These are phyloP conservation scores for Urophycis tenuis DNA, from an alignment of 2,797 vertebrate species.

Conservation along the genomic window DNA sequence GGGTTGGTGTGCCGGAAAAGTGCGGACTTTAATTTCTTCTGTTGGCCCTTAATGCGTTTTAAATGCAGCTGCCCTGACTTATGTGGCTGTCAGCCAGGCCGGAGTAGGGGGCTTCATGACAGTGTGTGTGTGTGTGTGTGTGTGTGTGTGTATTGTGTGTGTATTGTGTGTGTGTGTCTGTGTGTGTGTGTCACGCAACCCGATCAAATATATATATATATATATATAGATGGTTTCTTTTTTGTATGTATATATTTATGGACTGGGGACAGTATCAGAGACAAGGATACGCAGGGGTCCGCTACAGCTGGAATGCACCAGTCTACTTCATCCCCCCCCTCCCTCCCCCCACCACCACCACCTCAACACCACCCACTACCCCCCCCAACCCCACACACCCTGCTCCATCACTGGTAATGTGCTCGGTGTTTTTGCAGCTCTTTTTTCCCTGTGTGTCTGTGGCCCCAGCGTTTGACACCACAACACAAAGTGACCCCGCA, in stretches of 20 bases:
- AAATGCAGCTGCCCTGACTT: slow-evolving; percentile 73
- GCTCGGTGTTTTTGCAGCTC: not conserved
- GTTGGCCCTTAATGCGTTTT: slow-evolving; percentile 73
- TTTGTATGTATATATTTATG: not conserved
- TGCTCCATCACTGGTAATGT: not conserved
- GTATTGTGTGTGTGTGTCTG: not conserved
- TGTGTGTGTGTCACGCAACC: not conserved
- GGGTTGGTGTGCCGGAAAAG: slow-evolving; percentile 58
- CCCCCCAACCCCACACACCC: too few relatives aligned
- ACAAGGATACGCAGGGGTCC: not conserved
- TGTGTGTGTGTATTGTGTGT: not conserved
- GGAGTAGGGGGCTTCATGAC: not conserved
- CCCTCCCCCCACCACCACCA: not conserved
- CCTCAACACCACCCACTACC: too few relatives aligned
- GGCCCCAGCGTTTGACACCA: not conserved
- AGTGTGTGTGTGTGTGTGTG: slow-evolving; percentile 26
- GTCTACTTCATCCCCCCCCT: not conserved
- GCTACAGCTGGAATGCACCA: not conserved
- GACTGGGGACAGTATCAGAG: not conserved
- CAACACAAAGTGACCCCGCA: not conserved
- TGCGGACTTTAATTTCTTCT: slow-evolving; percentile 66
- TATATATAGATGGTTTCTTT: too few relatives aligned
- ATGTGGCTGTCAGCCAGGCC: slow-evolving; percentile 67
- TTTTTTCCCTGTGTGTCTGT: not conserved
- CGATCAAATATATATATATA: not conserved